Evolutionary conservation across 1,140 invertebrate species (phyloP), one percentile per base, ranked within the genome.

Genomic region (Philaenus spumarius): DNA sequence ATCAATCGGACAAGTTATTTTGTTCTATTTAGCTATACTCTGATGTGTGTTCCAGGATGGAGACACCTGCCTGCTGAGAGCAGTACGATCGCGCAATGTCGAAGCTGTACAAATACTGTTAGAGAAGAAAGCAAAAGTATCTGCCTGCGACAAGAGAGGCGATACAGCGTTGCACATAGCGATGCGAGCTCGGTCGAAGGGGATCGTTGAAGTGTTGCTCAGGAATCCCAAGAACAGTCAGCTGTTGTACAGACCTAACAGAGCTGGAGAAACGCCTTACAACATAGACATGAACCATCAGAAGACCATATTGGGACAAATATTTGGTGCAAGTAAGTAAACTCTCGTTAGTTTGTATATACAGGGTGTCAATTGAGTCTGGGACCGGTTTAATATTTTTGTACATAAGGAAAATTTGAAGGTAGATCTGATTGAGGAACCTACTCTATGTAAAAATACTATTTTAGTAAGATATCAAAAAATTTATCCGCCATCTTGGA

Each of bases 91-190:
- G 63, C 80, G 95, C 19, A 94, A 96, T 78, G 81, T 89, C 17
- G 93, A 96, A 69, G 88, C 96, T 68, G 93, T 96, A 14, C 87
- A 96, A 70, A 69, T 98, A 61, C 73, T 99, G 54, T 72, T 98
- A 23, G 93, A 97, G 66, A 88, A 93, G 63, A 93, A 94, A 68
- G 93, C 95, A 2, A 96, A 95, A 75, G 92, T 98, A 17, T 84
- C 85, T 40, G 90, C 90, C n/a, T 83, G 85, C 22, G 96, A 99
- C 73, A 95, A 93, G 73, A 87, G 91, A 68, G 95, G 95, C 1
- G 95, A 99, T 72, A 97, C 94, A 46, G 90, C 88, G n/a, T 76
- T 99, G 19, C 97, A 99, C 73, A 93, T 99, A 60, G 93, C 95
- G 0, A 93, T 99, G 85, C 77, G 97, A 59, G 94, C 94, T 0